These are phyloP conservation scores for Bombus consobrinus DNA, from an alignment of 1,140 invertebrate species.

Conservation along the genomic window DNA sequence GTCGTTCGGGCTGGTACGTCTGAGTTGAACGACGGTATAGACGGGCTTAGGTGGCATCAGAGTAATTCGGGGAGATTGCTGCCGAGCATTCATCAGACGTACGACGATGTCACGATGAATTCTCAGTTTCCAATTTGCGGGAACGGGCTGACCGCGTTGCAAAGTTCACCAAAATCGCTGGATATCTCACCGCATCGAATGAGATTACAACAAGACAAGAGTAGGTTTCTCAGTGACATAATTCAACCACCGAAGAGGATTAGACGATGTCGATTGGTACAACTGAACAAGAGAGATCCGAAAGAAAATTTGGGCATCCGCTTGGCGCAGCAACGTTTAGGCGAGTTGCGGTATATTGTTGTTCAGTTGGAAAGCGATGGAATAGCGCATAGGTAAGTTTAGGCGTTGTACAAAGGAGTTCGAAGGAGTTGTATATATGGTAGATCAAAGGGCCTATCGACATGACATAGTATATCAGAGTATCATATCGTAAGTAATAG, in stretches of 20 bases:
- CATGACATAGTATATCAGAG: no score
- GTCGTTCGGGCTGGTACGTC: conserved; percentile 14
- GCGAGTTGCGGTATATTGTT: conserved; percentile 90
- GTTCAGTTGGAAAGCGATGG: conserved; percentile 91
- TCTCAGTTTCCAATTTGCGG: conserved; percentile 52
- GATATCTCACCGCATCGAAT: conserved; percentile 73
- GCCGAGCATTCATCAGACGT: conserved; percentile 78
- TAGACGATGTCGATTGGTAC: conserved; percentile 75
- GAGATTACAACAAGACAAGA: conserved; percentile 80
- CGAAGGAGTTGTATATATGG: no score
- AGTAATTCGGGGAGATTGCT: conserved; percentile 77
- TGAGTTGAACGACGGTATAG: conserved; percentile 63
- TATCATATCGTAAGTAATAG: not conserved
- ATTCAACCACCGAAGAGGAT: conserved; percentile 77
- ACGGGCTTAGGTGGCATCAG: conserved; percentile 80
- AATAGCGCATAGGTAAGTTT: conserved; percentile 88
- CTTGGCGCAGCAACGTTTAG: conserved; percentile 86
- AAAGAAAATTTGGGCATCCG: conserved; percentile 89
- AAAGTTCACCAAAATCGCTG: conserved; percentile 25
- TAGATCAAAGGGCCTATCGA: not conserved
- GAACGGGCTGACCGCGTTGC: conserved; percentile 36
- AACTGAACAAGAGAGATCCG: conserved; percentile 84
- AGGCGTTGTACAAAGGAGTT: no score
- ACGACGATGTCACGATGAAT: conserved; percentile 56
- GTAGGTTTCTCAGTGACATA: conserved; percentile 78